A percentile compares a stretch with the other conserved stretches of the same genome.
phyloP scores from a whole-genome alignment of 2,113 vertebrate species.

The Chaetodon auriga region DNA sequence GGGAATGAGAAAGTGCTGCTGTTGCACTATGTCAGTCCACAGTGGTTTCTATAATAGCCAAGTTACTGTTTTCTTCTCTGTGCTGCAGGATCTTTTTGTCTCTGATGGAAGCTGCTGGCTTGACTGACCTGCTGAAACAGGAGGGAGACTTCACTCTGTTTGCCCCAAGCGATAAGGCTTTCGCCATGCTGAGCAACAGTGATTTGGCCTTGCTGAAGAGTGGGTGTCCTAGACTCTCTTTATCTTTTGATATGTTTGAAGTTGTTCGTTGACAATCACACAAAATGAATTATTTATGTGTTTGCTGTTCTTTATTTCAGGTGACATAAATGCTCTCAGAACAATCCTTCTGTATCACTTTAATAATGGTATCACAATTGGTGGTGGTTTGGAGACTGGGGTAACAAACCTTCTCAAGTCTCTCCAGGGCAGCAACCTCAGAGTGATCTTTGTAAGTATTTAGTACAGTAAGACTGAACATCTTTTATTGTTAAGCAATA shows the following conservation, averaged over 20 bases:
- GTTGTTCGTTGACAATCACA: not conserved
- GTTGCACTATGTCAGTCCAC: conserved; percentile 27
- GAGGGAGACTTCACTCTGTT: conserved; percentile 94
- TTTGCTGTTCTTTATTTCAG: conserved; percentile 74
- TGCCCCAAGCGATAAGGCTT: conserved; percentile 94
- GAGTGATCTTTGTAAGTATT: conserved; percentile 89
- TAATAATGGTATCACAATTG: conserved; percentile 90
- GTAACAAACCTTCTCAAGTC: conserved; percentile 96
- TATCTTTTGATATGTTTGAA: not conserved
- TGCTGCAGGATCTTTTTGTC: conserved; percentile 91
- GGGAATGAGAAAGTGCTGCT: conserved; percentile 40
- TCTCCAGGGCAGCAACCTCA: conserved; percentile 92
- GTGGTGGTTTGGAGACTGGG: conserved; percentile 92
- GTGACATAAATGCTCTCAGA: conserved; percentile 90
- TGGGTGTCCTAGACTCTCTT: conserved; percentile 69
- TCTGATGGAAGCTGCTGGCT: conserved; percentile 90
- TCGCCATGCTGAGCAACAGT: conserved; percentile 86
- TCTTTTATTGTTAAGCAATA: not conserved
- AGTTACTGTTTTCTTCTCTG: conserved; percentile 45
- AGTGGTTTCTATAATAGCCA: conserved; percentile 47
- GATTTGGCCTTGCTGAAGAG: conserved; percentile 89
- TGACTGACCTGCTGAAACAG: conserved; percentile 89
- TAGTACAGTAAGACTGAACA: not conserved
- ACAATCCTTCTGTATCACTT: conserved; percentile 95
- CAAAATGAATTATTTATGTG: not conserved